Evolutionary conservation across 2,797 vertebrate genomes (phyloP).

Genomic region (Scomberomorus guttatus): DNA sequence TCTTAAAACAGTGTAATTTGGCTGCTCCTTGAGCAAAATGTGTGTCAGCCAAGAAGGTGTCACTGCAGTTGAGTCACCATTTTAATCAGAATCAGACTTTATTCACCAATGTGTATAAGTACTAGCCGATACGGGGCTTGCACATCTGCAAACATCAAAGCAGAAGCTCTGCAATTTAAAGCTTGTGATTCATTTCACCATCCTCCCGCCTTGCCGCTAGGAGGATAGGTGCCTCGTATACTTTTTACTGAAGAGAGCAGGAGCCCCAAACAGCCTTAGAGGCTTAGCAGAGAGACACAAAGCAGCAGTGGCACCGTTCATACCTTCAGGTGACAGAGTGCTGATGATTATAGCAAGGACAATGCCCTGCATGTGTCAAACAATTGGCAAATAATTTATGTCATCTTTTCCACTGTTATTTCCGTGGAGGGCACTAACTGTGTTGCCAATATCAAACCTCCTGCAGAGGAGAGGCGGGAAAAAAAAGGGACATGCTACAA

Average conservation of each 20-base stretch:
- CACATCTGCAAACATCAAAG: constrained; percentile 22
- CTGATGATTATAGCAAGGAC: constrained; percentile 97
- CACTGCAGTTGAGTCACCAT: not conserved
- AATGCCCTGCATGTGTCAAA: constrained; percentile 97
- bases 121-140: not conserved
- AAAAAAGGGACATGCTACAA: constrained; percentile 63
- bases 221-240: constrained; percentile 35
- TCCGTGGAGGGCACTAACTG: constrained; percentile 94
- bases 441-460: constrained; percentile 96
- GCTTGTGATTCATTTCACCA: constrained; percentile 45
- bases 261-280: constrained; percentile 80
- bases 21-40: not conserved
- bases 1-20: constrained; percentile 15
- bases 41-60: constrained; percentile 6
- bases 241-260: constrained; percentile 57
- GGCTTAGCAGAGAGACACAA: constrained; percentile 90
- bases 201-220: constrained; percentile 32
- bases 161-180: constrained; percentile 24
- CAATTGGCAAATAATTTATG: constrained; percentile 98
- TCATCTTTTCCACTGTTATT: constrained; percentile 96
- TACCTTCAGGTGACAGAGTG: constrained; percentile 95
- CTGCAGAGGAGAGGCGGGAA: constrained; percentile 77
- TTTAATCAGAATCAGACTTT: not conserved
- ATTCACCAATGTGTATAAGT: not conserved
- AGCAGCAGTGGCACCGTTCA: constrained; percentile 90